phyloP scores from a whole-genome alignment of 2,797 vertebrate genomes.

The Acropternis orthonyx region DNA sequence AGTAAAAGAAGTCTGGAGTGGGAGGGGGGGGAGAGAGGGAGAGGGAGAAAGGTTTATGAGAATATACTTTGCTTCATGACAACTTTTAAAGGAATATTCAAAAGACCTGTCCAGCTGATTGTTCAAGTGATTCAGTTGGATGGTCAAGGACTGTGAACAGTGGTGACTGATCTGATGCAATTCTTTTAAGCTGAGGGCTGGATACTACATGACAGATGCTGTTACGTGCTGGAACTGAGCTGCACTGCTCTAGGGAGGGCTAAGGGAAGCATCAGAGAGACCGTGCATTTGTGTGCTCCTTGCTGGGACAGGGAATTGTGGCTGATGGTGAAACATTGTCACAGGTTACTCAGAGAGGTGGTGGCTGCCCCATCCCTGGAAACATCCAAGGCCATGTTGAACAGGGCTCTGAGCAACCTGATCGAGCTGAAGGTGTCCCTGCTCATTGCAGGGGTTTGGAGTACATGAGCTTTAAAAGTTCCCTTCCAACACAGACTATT shows the following conservation, averaged over 20 bases:
- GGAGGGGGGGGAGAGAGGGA: too few relatives aligned
- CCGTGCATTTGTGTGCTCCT: neutral
- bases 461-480: neutral
- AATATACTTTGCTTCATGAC: neutral
- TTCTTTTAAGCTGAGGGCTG: neutral
- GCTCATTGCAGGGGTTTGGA: fast-evolving
- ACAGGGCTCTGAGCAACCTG: neutral
- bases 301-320: neutral
- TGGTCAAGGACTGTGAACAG: neutral
- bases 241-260: neutral
- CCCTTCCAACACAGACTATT: neutral
- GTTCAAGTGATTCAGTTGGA: neutral
- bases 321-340: neutral
- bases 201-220: neutral
- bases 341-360: neutral
- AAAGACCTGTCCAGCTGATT: neutral
- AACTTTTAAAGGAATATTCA: neutral
- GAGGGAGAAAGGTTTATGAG: neutral
- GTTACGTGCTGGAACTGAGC: neutral
- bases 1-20: neutral
- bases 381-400: neutral
- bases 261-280: neutral
- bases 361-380: neutral
- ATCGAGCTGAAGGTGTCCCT: too few relatives aligned
- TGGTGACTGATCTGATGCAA: neutral